phyloP scores from a whole-genome alignment of 2,888 invertebrate genomes.

The Drosophila paramelanica region DNA sequence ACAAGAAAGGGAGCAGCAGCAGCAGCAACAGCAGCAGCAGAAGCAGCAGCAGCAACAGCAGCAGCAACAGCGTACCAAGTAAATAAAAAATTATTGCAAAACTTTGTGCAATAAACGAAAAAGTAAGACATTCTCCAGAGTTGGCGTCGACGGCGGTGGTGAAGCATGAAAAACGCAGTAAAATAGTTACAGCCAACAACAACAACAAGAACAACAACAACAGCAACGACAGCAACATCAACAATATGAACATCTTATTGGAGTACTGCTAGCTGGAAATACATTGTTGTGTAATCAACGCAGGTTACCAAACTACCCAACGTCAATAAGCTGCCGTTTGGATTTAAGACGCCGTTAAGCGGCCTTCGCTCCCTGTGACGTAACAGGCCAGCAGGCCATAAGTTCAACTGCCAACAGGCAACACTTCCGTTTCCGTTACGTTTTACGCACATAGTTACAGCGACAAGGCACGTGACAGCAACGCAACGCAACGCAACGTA shows the following conservation, averaged over 20 bases:
- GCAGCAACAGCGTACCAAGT: constrained; percentile 52
- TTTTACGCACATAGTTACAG: constrained; percentile 38
- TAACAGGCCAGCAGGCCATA: constrained; percentile 16
- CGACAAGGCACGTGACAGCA: constrained; percentile 47
- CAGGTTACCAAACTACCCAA: constrained; percentile 52
- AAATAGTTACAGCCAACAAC: constrained; percentile 61
- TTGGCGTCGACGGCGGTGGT: constrained; percentile 49
- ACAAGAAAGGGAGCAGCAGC: constrained; percentile 20
- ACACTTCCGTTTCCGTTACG: constrained; percentile 58
- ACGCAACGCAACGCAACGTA: constrained; percentile 2
- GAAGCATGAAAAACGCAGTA: constrained; percentile 73
- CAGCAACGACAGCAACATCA: constrained; percentile 1
- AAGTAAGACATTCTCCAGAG: constrained; percentile 68
- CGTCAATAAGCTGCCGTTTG: constrained; percentile 52
- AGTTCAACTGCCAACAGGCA: constrained; percentile 49
- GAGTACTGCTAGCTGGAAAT: constrained; percentile 20
- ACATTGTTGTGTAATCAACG: constrained; percentile 71
- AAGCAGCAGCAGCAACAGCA: constrained; percentile 22
- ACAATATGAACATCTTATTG: constrained; percentile 24
- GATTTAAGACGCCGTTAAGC: constrained; percentile 63
- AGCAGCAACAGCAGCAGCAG: constrained; percentile 30
- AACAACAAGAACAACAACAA: constrained; percentile 14
- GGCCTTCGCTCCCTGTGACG: constrained; percentile 32
- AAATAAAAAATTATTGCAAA: constrained; percentile 79
- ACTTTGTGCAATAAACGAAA: constrained; percentile 77